Evolutionary conservation across 2,113 vertebrate species (phyloP), one percentile per base, ranked within the genome.

Genomic region (Protobothrops flavoviridis): DNA sequence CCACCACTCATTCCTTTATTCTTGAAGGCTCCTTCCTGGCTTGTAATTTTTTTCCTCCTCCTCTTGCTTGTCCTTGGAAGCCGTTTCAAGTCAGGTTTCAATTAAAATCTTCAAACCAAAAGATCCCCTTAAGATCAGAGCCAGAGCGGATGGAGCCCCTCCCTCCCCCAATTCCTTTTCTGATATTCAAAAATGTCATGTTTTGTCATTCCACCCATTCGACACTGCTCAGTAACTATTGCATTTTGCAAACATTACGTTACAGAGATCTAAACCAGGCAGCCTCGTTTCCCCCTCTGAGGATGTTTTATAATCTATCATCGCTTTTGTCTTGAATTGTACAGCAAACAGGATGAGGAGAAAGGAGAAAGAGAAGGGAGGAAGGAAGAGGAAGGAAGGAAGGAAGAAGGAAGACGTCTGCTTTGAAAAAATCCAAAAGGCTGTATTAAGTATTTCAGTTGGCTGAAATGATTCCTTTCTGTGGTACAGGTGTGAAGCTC

Each of bases 61-160:
- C 13, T 8, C 52, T 55, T 21, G 45, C 29, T 85, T 64, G 88
- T 88, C 74, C 88, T 90, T 86, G 90, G 59, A 11, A 90, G 87
- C 93, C 56, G 94, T 95, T 96, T 96, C 93, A 39, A 91, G 92
- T 59, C 12, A 26, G 91, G 4, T 96, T 97, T 96, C 97, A 96
- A 92, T 95, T 95, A 95, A 91, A 92, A 94, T 94, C 94, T 93
- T 93, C 91, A 96, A 93, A 94, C 85, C 94, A 88, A 50, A 0
- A 90, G 94, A 95, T 94, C 94, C 90, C 20, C 23, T 93, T 59
- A 0, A 93, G 94, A 96, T 94, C 94, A 93, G 90, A 57, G 93
- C 59, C 9, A 94, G 92, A 94, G 86, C 89, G 95, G 94, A 95
- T 93, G 89, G 29, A 55, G 95, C 89, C 95, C 1, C 55, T 93